These are phyloP conservation scores for Hyposmocoma kahamanoa DNA, from an alignment of 1,140 invertebrate species.

Conservation along the genomic window DNA sequence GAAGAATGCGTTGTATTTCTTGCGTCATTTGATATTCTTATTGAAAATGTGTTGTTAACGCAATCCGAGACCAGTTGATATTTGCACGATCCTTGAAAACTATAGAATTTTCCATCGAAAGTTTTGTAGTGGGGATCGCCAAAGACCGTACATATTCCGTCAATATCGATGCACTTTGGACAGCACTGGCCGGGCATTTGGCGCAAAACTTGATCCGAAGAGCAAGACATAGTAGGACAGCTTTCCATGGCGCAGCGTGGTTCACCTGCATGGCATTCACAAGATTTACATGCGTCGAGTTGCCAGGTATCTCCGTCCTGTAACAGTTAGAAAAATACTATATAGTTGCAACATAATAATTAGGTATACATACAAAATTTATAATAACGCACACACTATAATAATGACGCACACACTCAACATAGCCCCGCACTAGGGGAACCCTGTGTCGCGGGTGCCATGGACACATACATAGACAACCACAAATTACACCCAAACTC, in stretches of 20 bases:
- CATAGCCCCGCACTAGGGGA: too few relatives aligned
- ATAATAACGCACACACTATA: too few relatives aligned
- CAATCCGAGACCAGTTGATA: slow-evolving; percentile 91
- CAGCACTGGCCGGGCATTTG: slow-evolving; percentile 88
- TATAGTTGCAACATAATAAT: neutral
- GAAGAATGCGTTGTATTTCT: slow-evolving; percentile 84
- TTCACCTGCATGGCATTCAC: slow-evolving; percentile 85
- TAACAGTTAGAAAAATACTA: slow-evolving; percentile 33
- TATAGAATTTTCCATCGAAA: slow-evolving; percentile 93
- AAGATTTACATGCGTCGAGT: slow-evolving; percentile 89
- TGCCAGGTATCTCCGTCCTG: slow-evolving; percentile 92
- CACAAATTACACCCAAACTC: too few relatives aligned
- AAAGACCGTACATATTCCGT: slow-evolving; percentile 93
- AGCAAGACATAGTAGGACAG: slow-evolving; percentile 81
- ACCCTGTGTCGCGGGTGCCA: too few relatives aligned
- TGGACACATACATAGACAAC: too few relatives aligned
- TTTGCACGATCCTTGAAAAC: slow-evolving; percentile 93
- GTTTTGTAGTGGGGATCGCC: slow-evolving; percentile 95
- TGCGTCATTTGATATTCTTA: slow-evolving; percentile 92
- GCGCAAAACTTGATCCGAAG: slow-evolving; percentile 81
- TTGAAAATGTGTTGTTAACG: slow-evolving; percentile 84
- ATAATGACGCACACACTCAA: too few relatives aligned
- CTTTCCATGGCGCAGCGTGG: slow-evolving; percentile 86
- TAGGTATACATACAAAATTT: too few relatives aligned
- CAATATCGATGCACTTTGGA: slow-evolving; percentile 88